Conservation (phyloP, 2,797 vertebrate species). For the Cossypha dichroa region DNA sequence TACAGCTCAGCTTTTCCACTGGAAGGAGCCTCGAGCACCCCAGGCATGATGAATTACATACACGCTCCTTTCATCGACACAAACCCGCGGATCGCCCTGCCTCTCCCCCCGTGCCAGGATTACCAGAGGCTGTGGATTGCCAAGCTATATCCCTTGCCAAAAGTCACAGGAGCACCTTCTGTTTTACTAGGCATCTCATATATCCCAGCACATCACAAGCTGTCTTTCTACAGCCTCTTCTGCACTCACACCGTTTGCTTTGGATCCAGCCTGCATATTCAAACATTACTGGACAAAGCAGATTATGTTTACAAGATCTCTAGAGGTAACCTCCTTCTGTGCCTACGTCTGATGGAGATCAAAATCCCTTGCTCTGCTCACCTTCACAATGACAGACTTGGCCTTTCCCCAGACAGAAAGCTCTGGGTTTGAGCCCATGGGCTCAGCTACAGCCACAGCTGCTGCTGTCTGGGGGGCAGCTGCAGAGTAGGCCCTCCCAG, state of each 20-base stretch:
- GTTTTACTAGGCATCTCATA: not conserved
- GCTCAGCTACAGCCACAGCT: not conserved
- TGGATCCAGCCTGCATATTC: not conserved
- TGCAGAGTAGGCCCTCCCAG: not conserved
- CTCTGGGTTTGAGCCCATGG: not conserved
- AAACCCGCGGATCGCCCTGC: not conserved
- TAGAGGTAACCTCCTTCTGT: not conserved
- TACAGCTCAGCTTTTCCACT: constrained; percentile 44
- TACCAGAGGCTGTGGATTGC: not conserved
- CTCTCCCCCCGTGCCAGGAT: not conserved
- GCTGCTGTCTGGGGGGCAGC: not conserved
- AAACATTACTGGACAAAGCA: not conserved
- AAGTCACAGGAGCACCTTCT: constrained; percentile 7
- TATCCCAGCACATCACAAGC: not conserved
- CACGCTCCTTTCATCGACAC: not conserved
- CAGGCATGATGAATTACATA: constrained; percentile 25
- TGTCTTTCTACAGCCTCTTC: not conserved
- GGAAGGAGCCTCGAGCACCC: not conserved
- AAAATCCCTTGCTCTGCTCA: not conserved
- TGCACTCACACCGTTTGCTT: not conserved
- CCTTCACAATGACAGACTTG: not conserved
- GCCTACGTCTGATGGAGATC: constrained; percentile 3
- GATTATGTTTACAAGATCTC: not conserved
- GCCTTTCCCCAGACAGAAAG: not conserved
- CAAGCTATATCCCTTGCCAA: not conserved